Percentiles rank a stretch among this genome's conserved stretches.
phyloP scores from a whole-genome alignment of 2,888 invertebrate species.

The Actias luna region DNA sequence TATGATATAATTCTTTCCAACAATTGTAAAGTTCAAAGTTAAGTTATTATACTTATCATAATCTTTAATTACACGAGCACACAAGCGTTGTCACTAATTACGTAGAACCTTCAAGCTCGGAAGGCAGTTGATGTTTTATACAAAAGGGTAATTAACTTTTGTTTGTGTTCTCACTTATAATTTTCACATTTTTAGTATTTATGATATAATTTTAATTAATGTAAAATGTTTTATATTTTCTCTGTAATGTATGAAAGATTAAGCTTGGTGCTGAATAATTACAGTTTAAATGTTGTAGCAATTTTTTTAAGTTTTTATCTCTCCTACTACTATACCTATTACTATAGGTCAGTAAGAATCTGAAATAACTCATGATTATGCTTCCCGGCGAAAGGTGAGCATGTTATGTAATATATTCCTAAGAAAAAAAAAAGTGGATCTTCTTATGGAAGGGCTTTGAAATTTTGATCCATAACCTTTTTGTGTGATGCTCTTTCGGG shows the following conservation, averaged over 20 bases:
- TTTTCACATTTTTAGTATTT: neutral
- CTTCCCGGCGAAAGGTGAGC: no score
- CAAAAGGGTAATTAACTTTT: slow-evolving; percentile 14
- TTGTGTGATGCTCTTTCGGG: no score
- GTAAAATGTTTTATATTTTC: neutral
- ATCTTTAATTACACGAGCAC: slow-evolving; percentile 4
- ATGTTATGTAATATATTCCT: no score
- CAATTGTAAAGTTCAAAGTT: slow-evolving; percentile 6
- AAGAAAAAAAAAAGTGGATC: no score
- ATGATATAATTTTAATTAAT: neutral
- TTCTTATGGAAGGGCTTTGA: no score
- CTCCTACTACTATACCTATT: no score
- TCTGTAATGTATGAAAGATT: neutral
- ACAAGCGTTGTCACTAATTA: slow-evolving; percentile 6
- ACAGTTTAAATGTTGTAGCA: no score
- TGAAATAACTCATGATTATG: no score
- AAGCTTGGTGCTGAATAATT: no score
- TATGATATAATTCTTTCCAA: neutral
- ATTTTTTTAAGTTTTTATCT: no score
- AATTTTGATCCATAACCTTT: no score
- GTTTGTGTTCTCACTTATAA: neutral
- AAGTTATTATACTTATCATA: neutral
- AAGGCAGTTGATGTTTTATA: slow-evolving; percentile 7
- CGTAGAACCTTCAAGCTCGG: neutral
- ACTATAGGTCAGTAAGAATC: no score